Evolutionary conservation across 2,113 vertebrate genomes (phyloP).

Genomic region (Chloebia gouldiae): DNA sequence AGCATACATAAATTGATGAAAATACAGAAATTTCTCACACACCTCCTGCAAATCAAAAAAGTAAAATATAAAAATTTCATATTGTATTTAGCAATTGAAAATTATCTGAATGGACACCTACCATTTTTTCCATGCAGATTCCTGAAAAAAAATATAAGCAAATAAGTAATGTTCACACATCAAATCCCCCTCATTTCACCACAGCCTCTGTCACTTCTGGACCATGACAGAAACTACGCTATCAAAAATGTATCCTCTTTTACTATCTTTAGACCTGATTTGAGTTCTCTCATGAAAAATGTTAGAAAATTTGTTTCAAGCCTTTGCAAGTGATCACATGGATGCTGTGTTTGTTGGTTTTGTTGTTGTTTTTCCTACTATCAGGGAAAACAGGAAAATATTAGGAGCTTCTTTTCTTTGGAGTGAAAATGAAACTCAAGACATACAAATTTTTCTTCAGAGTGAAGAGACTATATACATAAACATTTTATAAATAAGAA

Average conservation of each 20-base stretch:
- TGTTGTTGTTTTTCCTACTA: neutral
- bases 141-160: neutral
- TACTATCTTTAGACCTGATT: neutral
- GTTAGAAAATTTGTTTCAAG: neutral
- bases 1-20: neutral
- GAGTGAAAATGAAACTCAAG: neutral
- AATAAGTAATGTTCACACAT: neutral
- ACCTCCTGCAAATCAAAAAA: fast-evolving
- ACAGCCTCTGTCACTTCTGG: neutral
- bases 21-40: neutral
- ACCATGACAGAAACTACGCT: neutral
- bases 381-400: neutral
- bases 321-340: neutral
- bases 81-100: neutral
- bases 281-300: neutral
- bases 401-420: neutral
- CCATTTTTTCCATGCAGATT: neutral
- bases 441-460: neutral
- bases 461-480: neutral
- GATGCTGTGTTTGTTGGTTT: neutral
- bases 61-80: neutral
- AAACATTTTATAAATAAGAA: neutral
- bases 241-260: neutral
- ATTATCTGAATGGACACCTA: neutral
- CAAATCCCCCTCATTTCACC: neutral